phyloP scores from a whole-genome alignment of 2,113 vertebrate species.

The Neodon shergylaensis region DNA sequence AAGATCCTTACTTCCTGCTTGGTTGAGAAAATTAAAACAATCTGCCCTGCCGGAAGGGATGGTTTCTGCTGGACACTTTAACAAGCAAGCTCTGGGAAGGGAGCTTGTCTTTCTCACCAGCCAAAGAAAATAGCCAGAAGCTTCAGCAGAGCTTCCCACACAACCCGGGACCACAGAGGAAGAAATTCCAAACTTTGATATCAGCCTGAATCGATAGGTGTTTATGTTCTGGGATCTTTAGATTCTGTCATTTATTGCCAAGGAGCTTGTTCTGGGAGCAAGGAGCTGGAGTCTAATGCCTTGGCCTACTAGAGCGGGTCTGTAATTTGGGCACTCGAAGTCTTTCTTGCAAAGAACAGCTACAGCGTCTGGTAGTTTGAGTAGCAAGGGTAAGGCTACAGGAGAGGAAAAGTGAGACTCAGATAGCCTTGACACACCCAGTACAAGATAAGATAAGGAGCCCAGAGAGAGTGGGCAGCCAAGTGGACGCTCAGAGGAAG shows the following conservation, averaged over 20 bases:
- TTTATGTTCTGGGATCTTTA: conserved; percentile 33
- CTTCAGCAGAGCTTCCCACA: neutral
- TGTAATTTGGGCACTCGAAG: neutral
- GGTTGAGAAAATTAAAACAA: conserved; percentile 32
- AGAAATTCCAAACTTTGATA: neutral
- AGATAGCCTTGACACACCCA: neutral
- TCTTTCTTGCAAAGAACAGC: neutral
- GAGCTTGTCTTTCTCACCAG: neutral
- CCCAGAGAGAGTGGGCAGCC: neutral
- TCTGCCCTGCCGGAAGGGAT: neutral
- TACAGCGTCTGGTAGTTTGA: neutral
- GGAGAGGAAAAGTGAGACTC: neutral
- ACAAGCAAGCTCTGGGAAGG: neutral
- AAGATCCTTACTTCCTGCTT: neutral
- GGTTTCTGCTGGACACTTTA: neutral
- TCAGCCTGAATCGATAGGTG: neutral
- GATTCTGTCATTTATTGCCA: neutral
- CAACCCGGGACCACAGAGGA: neutral
- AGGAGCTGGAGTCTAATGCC: neutral
- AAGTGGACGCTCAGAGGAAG: neutral
- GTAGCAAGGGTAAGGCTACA: neutral
- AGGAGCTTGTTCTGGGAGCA: conserved; percentile 39
- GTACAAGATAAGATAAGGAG: neutral
- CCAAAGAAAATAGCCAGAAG: neutral
- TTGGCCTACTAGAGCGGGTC: conserved; percentile 4